Conservation (phyloP, 2,797 vertebrate species). For the Poeciliopsis turneri region DNA sequence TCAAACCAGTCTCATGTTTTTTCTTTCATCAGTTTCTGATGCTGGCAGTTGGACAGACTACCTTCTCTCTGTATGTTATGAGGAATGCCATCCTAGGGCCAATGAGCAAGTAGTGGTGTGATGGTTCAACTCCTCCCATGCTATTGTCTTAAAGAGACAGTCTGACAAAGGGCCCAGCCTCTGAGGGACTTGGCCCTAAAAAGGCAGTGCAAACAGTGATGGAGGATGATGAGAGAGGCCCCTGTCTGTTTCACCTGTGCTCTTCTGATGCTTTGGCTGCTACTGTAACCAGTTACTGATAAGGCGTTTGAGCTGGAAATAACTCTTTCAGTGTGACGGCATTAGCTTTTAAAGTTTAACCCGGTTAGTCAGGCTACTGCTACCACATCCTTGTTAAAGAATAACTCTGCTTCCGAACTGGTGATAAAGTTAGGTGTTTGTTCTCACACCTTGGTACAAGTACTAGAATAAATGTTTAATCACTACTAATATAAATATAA, state of each 20-base stretch:
- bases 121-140: conserved; percentile 78
- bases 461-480: background rate
- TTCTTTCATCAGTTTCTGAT: conserved; percentile 10
- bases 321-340: background rate
- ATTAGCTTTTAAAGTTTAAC: conserved; percentile 1
- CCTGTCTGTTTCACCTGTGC: conserved; percentile 2
- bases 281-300: background rate
- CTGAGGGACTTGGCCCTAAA: conserved; percentile 25
- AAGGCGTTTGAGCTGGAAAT: conserved; percentile 9
- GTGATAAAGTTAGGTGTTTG: background rate
- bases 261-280: conserved; percentile 8
- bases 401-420: background rate
- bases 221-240: conserved; percentile 11
- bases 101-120: conserved; percentile 81
- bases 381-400: conserved; percentile 1
- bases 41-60: conserved; percentile 29
- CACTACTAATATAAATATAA: background rate
- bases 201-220: conserved; percentile 24
- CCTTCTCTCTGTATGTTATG: conserved; percentile 45
- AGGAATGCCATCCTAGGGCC: conserved; percentile 67
- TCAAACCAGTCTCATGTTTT: conserved; percentile 16
- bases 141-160: conserved; percentile 80
- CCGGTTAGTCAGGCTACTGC: background rate
- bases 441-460: background rate
- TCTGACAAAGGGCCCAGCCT: conserved; percentile 37